Conservation (phyloP, 2,113 vertebrate genomes). For the Campylomormyrus tamandua region DNA sequence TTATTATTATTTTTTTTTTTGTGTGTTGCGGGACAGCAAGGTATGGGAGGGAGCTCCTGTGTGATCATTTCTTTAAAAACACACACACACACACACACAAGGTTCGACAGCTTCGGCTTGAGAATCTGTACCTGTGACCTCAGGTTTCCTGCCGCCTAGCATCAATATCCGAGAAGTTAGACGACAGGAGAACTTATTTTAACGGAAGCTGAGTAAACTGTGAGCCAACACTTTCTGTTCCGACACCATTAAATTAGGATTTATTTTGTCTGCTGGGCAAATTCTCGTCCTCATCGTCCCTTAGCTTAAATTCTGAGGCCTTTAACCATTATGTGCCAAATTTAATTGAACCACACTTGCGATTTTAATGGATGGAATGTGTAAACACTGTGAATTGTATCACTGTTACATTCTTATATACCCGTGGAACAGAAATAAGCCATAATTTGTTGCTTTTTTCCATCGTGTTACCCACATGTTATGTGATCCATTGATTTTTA, state of each 20-base stretch:
- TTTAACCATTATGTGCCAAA: conserved; percentile 64
- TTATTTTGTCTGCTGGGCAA: conserved; percentile 3
- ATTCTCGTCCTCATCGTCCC: conserved; percentile 32
- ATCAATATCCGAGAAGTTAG: neutral
- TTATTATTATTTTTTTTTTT: neutral
- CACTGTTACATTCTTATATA: conserved; percentile 38
- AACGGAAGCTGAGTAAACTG: neutral
- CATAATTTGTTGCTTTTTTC: conserved; percentile 16
- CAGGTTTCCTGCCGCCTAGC: neutral
- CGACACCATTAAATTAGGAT: neutral
- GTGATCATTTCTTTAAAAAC: neutral
- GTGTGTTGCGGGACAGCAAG: conserved; percentile 31
- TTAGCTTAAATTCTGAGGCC: conserved; percentile 54
- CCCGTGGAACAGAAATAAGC: conserved; percentile 39
- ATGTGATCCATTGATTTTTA: conserved; percentile 4
- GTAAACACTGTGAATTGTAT: conserved; percentile 39
- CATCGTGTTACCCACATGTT: neutral
- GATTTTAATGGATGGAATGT: conserved; percentile 51
- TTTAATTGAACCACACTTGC: conserved; percentile 38
- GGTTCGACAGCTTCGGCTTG: neutral
- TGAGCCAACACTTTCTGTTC: neutral
- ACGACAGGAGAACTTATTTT: neutral
- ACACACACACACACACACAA: neutral
- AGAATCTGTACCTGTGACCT: neutral
- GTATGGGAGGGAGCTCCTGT: neutral